A percentile compares a stretch with the other conserved stretches of the same genome.
Evolutionary conservation across 2,888 invertebrate genomes (phyloP).

Genomic region (Dynastes tityus): DNA sequence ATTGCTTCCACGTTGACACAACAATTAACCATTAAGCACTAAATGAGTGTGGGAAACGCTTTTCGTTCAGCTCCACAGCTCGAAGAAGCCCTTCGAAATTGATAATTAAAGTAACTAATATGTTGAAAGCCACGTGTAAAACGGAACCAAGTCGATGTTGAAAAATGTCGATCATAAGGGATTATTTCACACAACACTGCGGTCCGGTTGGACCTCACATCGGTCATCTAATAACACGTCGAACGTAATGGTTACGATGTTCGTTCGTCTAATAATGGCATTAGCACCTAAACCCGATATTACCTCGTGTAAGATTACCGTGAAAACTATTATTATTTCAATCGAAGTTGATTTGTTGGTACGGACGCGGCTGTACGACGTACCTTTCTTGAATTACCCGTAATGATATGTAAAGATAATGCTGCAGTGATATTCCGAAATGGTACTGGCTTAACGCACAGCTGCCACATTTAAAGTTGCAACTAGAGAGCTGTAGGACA

Average conservation of each 20-base stretch:
- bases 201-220: constrained; percentile 57
- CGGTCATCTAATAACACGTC: constrained; percentile 56
- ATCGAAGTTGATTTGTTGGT: constrained; percentile 43
- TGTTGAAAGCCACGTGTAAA: constrained; percentile 17
- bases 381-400: constrained; percentile 38
- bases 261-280: constrained; percentile 60
- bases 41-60: constrained; percentile 45
- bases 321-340: constrained; percentile 43
- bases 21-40: constrained; percentile 42
- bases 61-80: constrained; percentile 34
- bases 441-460: constrained; percentile 26
- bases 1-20: constrained; percentile 43
- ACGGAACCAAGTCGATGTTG: neutral
- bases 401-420: constrained; percentile 47
- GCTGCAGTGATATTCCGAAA: constrained; percentile 44
- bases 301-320: constrained; percentile 58
- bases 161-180: constrained; percentile 28
- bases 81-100: constrained; percentile 31
- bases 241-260: constrained; percentile 54
- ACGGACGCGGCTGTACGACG: neutral
- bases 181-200: constrained; percentile 35
- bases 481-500: constrained; percentile 49
- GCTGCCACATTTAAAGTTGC: constrained; percentile 52
- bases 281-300: constrained; percentile 62
- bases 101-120: constrained; percentile 39